These are phyloP conservation scores for Tolmerus cingulatus DNA, from an alignment of 2,888 invertebrate species.

Conservation along the genomic window DNA sequence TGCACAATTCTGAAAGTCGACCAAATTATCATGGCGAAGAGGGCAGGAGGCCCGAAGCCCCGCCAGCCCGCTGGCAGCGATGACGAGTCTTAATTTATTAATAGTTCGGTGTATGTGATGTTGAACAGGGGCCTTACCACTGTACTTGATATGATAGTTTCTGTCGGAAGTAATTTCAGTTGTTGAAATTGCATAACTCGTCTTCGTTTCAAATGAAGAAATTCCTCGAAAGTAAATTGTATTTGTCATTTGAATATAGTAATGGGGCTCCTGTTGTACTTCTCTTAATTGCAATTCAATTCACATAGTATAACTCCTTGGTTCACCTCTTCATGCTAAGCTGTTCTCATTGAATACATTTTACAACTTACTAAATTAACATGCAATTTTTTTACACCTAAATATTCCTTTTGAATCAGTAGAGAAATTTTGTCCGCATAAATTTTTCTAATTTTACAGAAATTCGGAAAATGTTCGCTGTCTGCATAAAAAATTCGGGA, in stretches of 20 bases:
- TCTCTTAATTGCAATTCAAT: neutral
- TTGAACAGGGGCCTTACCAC: neutral
- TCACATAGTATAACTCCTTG: neutral
- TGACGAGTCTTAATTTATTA: slow-evolving; percentile 71
- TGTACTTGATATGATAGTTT: neutral
- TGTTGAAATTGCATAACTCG: neutral
- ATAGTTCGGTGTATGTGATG: neutral
- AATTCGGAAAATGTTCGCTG: too few species aligned
- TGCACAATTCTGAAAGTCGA: slow-evolving; percentile 92
- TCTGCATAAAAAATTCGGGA: too few species aligned
- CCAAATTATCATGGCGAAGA: slow-evolving; percentile 98
- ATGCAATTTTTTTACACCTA: neutral
- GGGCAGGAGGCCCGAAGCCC: slow-evolving; percentile 94
- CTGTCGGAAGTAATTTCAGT: neutral
- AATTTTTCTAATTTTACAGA: too few species aligned
- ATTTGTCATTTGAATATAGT: neutral
- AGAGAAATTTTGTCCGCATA: too few species aligned
- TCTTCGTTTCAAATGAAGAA: neutral
- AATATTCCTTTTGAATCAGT: neutral
- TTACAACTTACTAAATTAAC: neutral
- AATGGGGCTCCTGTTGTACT: neutral
- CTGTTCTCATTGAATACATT: neutral
- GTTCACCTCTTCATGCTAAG: neutral
- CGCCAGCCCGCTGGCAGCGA: slow-evolving; percentile 73
- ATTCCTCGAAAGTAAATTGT: neutral